These are phyloP conservation scores for Grammomys dolichurus DNA, from an alignment of 2,113 vertebrate genomes.

Conservation along the genomic window DNA sequence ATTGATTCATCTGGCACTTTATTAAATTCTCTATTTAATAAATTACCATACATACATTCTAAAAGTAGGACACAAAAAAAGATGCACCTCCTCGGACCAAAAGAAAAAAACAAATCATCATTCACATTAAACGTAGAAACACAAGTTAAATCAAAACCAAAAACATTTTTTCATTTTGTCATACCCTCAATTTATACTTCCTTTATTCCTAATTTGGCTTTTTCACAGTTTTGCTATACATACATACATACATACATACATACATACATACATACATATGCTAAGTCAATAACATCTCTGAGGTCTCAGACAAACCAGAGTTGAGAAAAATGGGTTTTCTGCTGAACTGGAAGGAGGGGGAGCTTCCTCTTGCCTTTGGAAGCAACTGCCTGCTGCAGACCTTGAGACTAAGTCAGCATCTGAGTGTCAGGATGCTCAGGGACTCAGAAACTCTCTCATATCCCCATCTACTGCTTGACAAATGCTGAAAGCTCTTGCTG, in stretches of 20 bases:
- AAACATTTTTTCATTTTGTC: constrained; percentile 4
- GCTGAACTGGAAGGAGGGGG: neutral
- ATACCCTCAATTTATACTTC: constrained; percentile 30
- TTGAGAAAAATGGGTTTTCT: neutral
- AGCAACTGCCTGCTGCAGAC: neutral
- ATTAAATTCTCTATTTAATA: too few relatives aligned
- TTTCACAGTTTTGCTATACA: constrained; percentile 71
- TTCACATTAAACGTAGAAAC: constrained; percentile 15
- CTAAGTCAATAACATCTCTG: neutral
- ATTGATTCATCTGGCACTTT: constrained; percentile 56
- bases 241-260: too few relatives aligned
- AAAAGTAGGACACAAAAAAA: constrained; percentile 36
- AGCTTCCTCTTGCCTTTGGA: neutral
- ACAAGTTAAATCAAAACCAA: constrained; percentile 37
- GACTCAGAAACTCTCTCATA: neutral
- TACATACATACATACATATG: too few relatives aligned
- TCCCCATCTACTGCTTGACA: neutral
- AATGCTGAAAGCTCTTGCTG: neutral
- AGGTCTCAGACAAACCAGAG: constrained; percentile 17
- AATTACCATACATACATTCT: neutral
- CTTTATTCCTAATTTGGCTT: constrained; percentile 1
- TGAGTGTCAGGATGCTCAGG: neutral
- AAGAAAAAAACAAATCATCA: too few relatives aligned
- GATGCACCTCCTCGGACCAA: neutral
- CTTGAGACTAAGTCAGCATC: neutral